Percentiles rank a stretch among this genome's conserved stretches.
phyloP scores from a whole-genome alignment of 2,113 vertebrate species.

The Forbesichthys papilliferus region DNA sequence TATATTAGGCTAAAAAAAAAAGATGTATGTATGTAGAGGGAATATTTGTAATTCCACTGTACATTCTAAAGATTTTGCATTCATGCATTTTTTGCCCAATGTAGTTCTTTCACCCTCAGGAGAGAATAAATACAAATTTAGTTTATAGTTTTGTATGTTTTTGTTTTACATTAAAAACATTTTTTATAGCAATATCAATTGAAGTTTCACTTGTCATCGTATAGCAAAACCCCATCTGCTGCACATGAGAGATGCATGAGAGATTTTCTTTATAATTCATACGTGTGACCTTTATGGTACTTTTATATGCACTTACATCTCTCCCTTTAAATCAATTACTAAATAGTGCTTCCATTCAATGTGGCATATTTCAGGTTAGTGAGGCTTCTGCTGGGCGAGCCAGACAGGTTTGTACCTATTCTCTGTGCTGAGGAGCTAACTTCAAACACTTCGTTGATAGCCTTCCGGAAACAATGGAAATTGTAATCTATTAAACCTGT shows the following conservation, averaged over 20 bases:
- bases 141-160: neutral
- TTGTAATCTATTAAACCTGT: constrained; percentile 98
- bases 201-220: neutral
- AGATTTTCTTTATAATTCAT: neutral
- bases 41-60: neutral
- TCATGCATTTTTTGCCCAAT: neutral
- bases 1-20: neutral
- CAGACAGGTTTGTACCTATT: constrained; percentile 75
- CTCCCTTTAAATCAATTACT: constrained; percentile 4
- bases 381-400: constrained; percentile 65
- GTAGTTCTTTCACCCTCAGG: neutral
- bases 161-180: neutral
- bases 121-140: neutral
- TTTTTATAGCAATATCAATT: neutral
- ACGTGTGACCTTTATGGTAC: neutral
- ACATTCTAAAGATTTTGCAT: too few relatives aligned
- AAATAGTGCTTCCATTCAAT: constrained; percentile 45
- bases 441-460: constrained; percentile 97
- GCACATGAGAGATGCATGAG: neutral
- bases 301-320: neutral
- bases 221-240: neutral
- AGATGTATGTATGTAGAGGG: neutral
- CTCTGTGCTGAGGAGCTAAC: constrained; percentile 82
- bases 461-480: constrained; percentile 98
- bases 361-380: constrained; percentile 26